These are phyloP conservation scores for Venustoraphidia nigricollis DNA, from an alignment of 2,888 invertebrate genomes.

Conservation along the genomic window DNA sequence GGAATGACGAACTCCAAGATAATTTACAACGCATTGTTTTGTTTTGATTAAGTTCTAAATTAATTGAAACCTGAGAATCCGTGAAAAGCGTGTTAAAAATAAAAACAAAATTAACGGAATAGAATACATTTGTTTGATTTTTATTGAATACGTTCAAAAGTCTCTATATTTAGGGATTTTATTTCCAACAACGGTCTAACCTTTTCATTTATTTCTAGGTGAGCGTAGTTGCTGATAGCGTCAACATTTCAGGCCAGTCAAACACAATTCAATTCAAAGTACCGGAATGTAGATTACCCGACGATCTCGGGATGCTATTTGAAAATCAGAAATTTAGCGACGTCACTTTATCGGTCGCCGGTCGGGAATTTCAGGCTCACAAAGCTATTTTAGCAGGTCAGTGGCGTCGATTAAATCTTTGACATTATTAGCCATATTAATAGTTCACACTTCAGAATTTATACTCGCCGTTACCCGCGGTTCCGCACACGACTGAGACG, in stretches of 20 bases:
- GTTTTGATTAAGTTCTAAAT: too few relatives aligned
- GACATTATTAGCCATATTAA: background rate
- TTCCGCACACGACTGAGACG: too few relatives aligned
- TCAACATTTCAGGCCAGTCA: constrained; percentile 97
- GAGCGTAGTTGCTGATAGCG: constrained; percentile 96
- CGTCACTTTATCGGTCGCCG: constrained; percentile 85
- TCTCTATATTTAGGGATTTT: too few relatives aligned
- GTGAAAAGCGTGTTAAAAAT: too few relatives aligned
- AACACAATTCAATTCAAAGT: constrained; percentile 96
- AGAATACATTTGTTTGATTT: too few relatives aligned
- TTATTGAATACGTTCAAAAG: too few relatives aligned
- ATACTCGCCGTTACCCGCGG: too few relatives aligned
- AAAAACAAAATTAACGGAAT: too few relatives aligned
- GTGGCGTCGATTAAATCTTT: constrained; percentile 8
- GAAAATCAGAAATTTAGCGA: constrained; percentile 97
- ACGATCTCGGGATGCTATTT: constrained; percentile 88
- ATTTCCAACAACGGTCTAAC: constrained; percentile 6
- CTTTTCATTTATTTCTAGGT: constrained; percentile 33
- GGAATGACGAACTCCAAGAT: too few relatives aligned
- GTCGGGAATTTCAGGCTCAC: constrained; percentile 86
- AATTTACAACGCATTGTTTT: too few relatives aligned
- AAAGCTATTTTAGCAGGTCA: constrained; percentile 91
- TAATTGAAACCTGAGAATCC: too few relatives aligned
- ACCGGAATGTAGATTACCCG: constrained; percentile 83
- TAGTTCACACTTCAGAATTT: background rate